Conservation (phyloP, 2,797 vertebrate species). For the Thaleichthys pacificus region DNA sequence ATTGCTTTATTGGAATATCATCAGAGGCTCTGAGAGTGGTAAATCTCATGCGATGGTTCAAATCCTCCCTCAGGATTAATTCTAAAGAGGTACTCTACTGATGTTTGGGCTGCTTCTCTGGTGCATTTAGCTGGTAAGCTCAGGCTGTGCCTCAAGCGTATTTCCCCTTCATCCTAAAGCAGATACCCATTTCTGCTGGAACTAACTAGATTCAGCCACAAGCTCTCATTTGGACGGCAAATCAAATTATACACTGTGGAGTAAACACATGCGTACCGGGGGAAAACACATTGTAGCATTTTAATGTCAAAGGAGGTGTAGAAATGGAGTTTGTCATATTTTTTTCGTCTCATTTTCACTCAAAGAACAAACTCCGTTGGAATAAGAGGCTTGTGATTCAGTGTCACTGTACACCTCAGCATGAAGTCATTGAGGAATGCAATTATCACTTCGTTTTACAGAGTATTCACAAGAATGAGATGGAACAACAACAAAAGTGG, state of each 20-base stretch:
- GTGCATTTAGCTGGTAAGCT: slow-evolving; percentile 52
- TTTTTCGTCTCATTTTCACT: slow-evolving; percentile 66
- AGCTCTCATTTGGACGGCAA: slow-evolving; percentile 41
- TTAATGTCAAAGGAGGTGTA: slow-evolving; percentile 50
- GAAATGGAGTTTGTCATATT: slow-evolving; percentile 62
- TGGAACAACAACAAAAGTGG: too few species aligned
- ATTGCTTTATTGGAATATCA: slow-evolving; percentile 64
- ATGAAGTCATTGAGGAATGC: slow-evolving; percentile 71
- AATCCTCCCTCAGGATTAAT: slow-evolving; percentile 58
- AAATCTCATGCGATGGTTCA: slow-evolving; percentile 62
- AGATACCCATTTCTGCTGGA: slow-evolving; percentile 55
- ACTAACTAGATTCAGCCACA: slow-evolving; percentile 58
- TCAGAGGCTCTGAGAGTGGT: slow-evolving; percentile 66
- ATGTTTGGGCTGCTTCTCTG: slow-evolving; percentile 57
- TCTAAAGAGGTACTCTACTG: slow-evolving; percentile 65
- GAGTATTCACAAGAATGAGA: slow-evolving; percentile 55
- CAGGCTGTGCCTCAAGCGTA: slow-evolving; percentile 31
- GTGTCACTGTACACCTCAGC: slow-evolving; percentile 62
- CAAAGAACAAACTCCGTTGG: slow-evolving; percentile 59
- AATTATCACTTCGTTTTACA: slow-evolving; percentile 71
- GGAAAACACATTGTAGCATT: slow-evolving; percentile 2
- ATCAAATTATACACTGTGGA: slow-evolving; percentile 48
- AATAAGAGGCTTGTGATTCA: slow-evolving; percentile 59
- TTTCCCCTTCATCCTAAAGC: slow-evolving; percentile 42
- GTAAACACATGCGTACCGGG: slow-evolving; percentile 13